Conservation (phyloP, 1,140 invertebrate species). For the Papilio aristodemus region DNA sequence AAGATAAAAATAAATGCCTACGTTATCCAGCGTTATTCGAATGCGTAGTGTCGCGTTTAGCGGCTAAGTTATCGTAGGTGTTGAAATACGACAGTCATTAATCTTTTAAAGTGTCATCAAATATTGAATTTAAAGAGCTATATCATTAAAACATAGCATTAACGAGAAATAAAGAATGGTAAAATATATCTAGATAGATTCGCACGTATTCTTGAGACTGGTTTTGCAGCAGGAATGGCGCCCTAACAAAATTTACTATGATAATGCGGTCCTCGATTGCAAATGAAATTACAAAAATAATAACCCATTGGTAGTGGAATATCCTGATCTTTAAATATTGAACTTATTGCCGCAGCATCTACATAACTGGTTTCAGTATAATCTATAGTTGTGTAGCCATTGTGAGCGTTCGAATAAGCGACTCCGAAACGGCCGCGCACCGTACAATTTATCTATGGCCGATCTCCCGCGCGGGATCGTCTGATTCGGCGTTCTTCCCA, state of each 20-base stretch:
- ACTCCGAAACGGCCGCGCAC: conserved; percentile 48
- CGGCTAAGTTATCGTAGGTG: conserved; percentile 14
- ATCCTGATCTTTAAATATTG: conserved; percentile 56
- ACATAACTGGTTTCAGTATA: conserved; percentile 59
- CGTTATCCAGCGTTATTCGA: conserved; percentile 40
- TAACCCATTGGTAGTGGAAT: conserved; percentile 64
- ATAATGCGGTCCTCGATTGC: conserved; percentile 54
- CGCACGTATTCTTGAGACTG: conserved; percentile 35
- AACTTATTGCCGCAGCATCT: conserved; percentile 57
- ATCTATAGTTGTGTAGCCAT: conserved; percentile 46
- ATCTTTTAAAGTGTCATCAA: conserved; percentile 25
- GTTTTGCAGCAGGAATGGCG: conserved; percentile 35
- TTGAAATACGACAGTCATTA: conserved; percentile 8
- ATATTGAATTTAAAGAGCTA: conserved; percentile 23
- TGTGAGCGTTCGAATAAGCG: conserved; percentile 45
- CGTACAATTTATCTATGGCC: conserved; percentile 66
- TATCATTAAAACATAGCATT: conserved; percentile 20
- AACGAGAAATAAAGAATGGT: conserved; percentile 45
- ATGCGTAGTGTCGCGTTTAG: conserved; percentile 37
- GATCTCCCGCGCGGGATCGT: conserved; percentile 59
- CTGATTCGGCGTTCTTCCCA: conserved; percentile 71
- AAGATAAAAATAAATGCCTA: conserved; percentile 44
- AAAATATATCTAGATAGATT: conserved; percentile 33
- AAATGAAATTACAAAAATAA: conserved; percentile 75
- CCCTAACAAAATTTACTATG: conserved; percentile 47